phyloP scores from a whole-genome alignment of 53 echinoderm and acorn worm genomes.

The Hippasteria phrygiana region DNA sequence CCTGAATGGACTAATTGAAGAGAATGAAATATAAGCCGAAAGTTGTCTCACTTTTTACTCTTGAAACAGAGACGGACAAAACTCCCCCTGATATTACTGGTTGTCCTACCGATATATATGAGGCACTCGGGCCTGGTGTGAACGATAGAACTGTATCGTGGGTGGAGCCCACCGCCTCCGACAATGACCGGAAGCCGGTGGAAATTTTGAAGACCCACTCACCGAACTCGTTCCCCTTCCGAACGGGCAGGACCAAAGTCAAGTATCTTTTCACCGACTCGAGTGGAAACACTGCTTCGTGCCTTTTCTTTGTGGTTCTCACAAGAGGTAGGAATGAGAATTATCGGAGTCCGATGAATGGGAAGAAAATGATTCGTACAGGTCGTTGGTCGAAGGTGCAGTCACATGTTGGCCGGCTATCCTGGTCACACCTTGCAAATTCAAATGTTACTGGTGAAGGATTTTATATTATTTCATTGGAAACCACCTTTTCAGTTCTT shows the following conservation, averaged over 20 bases:
- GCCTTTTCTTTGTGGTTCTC: slow-evolving; percentile 35
- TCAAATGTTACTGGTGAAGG: no score
- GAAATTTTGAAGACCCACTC: background rate
- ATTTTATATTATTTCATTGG: no score
- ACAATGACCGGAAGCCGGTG: slow-evolving; percentile 44
- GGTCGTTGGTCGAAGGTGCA: no score
- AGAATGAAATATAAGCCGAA: background rate
- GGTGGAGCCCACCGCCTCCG: slow-evolving; percentile 30
- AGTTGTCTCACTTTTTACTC: no score
- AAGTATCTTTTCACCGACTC: slow-evolving; percentile 46
- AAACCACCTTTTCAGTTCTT: no score
- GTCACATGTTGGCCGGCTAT: no score
- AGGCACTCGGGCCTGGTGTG: background rate
- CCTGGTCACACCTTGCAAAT: no score
- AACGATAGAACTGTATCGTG: background rate
- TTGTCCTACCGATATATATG: slow-evolving; percentile 6
- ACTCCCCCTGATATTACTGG: slow-evolving; percentile 38
- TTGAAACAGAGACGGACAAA: background rate
- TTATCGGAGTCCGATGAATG: no score
- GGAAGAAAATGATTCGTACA: no score
- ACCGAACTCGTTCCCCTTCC: slow-evolving; percentile 10
- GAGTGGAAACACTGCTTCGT: slow-evolving; percentile 28
- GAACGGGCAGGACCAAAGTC: slow-evolving; percentile 26
- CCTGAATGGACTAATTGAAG: no score
- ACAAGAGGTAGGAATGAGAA: slow-evolving; percentile 21